phyloP scores from a whole-genome alignment of 2,113 vertebrate species.

The Craseonycteris thonglongyai region DNA sequence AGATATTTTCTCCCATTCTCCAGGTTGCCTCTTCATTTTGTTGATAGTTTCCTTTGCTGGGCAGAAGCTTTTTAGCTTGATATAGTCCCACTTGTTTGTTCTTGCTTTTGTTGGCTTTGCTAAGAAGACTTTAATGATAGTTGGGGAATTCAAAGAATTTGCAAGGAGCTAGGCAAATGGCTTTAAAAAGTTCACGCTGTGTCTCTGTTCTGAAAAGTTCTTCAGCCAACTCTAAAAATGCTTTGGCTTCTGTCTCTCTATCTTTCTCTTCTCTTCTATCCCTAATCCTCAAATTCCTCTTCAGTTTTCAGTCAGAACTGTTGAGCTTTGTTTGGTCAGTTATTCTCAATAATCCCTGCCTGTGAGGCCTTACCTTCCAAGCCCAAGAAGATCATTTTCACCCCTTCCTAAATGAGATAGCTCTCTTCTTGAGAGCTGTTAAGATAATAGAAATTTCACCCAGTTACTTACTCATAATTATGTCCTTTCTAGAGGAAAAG shows the following conservation, averaged over 20 bases:
- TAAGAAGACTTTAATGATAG: neutral
- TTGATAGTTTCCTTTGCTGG: neutral
- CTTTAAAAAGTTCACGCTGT: neutral
- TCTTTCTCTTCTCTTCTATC: neutral
- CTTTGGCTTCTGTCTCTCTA: neutral
- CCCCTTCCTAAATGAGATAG: neutral
- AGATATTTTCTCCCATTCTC: neutral
- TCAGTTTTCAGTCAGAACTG: neutral
- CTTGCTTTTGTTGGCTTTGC: neutral
- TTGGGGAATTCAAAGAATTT: neutral
- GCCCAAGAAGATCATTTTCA: neutral
- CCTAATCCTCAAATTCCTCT: neutral
- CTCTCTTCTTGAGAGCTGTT: neutral
- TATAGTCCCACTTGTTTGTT: neutral
- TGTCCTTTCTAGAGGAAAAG: neutral
- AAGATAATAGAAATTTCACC: neutral
- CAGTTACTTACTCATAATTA: neutral
- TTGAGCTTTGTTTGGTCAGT: neutral
- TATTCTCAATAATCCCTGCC: neutral
- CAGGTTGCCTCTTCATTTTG: neutral
- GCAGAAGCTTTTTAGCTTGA: neutral
- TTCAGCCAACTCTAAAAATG: neutral
- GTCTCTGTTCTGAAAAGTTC: neutral
- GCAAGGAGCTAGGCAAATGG: neutral
- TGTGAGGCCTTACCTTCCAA: neutral